Evolutionary conservation across 2,797 vertebrate species (phyloP), one percentile per base, ranked within the genome.

Genomic region (Gymnocypris eckloni): DNA sequence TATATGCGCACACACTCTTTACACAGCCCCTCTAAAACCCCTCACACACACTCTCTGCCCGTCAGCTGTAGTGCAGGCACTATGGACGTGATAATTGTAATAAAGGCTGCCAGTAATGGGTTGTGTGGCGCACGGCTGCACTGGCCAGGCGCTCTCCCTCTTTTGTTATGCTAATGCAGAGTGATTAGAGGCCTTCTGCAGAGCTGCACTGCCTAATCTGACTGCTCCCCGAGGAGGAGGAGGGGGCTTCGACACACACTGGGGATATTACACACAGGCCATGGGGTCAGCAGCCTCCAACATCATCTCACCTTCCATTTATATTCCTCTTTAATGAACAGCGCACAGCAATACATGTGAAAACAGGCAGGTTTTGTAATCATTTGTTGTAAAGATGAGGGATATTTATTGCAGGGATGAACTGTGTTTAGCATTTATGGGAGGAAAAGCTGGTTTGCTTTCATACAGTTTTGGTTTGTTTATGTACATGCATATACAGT

Each of bases 61-160:
- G 83, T 90, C 89, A 90, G 87, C 39, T 66, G 37, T 71, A 73
- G 88, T 84, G 72, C 84, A 86, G 86, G 79, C 87, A 83, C 87
- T 89, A 91, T 88, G 90, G 87, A 91, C 89, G 87, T 86, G 90
- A 91, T 91, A 91, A 91, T 91, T 91, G 90, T 91, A 87, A 91
- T 90, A 90, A 90, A 91, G 90, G 87, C 90, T 83, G 90, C 87
- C 90, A 86, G 87, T 91, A 91, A 91, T 91, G 89, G 90, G 89
- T 86, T 90, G 84, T 89, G 90, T 87, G 86, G 78, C 71, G 52
- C n/a, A 43, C 82, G 83, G 83, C 56, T 81, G 78, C 70, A 66
- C 84, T 89, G 89, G 89, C 86, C 89, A 77, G 86, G 87, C 76
- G 82, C 86, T 89, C 84, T 86, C 48, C 73, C 88, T 83, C 88